These are phyloP conservation scores for Naso thynnoides DNA, from an alignment of 2,797 vertebrate species.

Conservation along the genomic window DNA sequence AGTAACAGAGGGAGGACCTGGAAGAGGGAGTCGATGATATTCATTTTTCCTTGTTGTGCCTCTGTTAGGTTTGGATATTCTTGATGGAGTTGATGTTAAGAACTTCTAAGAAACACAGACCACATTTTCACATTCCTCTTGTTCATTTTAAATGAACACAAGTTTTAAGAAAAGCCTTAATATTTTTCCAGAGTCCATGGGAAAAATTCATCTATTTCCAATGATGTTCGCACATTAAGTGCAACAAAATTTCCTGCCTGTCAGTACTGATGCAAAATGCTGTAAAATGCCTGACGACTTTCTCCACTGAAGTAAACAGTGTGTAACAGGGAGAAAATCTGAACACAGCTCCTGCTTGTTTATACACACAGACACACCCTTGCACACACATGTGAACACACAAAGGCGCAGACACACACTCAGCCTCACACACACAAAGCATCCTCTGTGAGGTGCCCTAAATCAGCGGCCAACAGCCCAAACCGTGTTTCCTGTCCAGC, in stretches of 20 bases:
- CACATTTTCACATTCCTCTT: not conserved
- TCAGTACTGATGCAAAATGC: slow-evolving; percentile 9
- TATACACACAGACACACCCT: slow-evolving; percentile 14
- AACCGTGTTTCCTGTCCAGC: slow-evolving; percentile 80
- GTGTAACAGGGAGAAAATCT: slow-evolving; percentile 49
- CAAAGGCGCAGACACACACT: slow-evolving; percentile 33
- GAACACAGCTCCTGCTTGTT: slow-evolving; percentile 60
- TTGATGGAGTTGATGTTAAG: not conserved
- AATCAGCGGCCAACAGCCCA: slow-evolving; percentile 78
- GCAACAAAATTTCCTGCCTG: slow-evolving; percentile 2
- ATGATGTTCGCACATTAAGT: not conserved
- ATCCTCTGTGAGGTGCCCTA: slow-evolving; percentile 83
- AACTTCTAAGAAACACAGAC: slow-evolving; percentile 6
- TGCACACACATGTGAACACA: slow-evolving; percentile 39
- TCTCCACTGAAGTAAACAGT: slow-evolving; percentile 32
- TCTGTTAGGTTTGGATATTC: slow-evolving; percentile 13
- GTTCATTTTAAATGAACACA: not conserved
- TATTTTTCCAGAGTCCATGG: not conserved
- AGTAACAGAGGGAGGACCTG: slow-evolving; percentile 35
- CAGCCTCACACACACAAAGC: slow-evolving; percentile 78
- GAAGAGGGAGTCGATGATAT: slow-evolving; percentile 37
- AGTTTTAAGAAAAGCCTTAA: not conserved
- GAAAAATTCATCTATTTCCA: not conserved
- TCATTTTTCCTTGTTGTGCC: slow-evolving; percentile 15
- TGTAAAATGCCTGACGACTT: slow-evolving; percentile 22